A percentile compares a stretch with the other conserved stretches of the same genome.
These are phyloP conservation scores for Hyperoodon ampullatus DNA, from an alignment of 2,113 vertebrate genomes.

Conservation along the genomic window DNA sequence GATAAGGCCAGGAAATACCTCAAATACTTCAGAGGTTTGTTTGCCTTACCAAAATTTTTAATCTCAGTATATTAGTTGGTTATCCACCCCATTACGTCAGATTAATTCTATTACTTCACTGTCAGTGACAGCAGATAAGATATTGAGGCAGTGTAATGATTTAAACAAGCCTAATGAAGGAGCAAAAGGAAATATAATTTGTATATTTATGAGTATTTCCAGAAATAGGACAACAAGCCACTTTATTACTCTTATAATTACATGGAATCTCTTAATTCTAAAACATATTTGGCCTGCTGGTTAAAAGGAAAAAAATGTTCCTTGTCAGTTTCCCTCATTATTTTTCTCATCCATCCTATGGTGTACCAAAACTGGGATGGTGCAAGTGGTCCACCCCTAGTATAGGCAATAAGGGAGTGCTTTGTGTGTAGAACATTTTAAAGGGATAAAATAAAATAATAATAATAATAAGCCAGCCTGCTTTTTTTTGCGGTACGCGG, in stretches of 20 bases:
- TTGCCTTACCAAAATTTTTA: neutral
- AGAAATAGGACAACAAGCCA: slow-evolving; percentile 40
- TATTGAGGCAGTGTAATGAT: neutral
- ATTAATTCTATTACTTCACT: neutral
- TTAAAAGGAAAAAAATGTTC: neutral
- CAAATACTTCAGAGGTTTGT: neutral
- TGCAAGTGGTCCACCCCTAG: neutral
- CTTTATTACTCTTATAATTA: slow-evolving; percentile 36
- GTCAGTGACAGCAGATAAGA: neutral
- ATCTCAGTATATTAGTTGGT: neutral
- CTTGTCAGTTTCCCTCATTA: neutral
- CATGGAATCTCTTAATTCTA: slow-evolving; percentile 23
- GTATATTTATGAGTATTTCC: slow-evolving; percentile 51
- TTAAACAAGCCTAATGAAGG: neutral
- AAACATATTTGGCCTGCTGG: neutral
- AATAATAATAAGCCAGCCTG: neutral
- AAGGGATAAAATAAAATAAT: slow-evolving; percentile 7
- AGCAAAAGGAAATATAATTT: neutral
- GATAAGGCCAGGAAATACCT: neutral
- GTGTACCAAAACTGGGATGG: neutral
- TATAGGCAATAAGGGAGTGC: neutral
- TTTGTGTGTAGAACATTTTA: slow-evolving; percentile 8
- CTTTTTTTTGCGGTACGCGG: neutral
- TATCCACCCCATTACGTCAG: neutral
- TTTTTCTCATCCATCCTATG: neutral